Base-by-base conservation (phyloP, 2,888 invertebrate species). In the Drosophila mimica region DNA sequence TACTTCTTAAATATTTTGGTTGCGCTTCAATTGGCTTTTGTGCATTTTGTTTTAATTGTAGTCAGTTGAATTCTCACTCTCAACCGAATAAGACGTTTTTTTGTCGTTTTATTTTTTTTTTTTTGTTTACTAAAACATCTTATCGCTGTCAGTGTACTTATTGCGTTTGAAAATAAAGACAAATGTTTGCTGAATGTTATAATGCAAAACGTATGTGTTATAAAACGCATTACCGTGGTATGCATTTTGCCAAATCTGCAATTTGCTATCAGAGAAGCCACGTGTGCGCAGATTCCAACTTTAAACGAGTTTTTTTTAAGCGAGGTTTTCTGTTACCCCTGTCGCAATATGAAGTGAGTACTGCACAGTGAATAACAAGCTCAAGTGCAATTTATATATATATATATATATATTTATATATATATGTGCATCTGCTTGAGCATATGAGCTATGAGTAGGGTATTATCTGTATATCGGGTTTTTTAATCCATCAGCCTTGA, bases 41-140 rank as follows among this genome's bases (percentile, higher is more conserved):
- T 59, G 66, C 67, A 70, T 66, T 70, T 80, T 63, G 33, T 68
- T 68, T 83, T 73, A 63, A 83, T 86, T 79, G 61, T 69, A 62
- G 78, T 75, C 75, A 83, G 83, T 85, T 81, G 57, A 67, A 72
- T 75, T 83, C 58, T 62, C 59, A 72, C 70, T 64, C 54, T 79
- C 73, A 73, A 62, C 36, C 60, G 72, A 61, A 54, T 53, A 76
- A 61, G 73, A 76, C 79, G 81, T 56, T 53, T 72, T 52, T 25
- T 52, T 25, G 25, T 33, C 38, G 20, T 25, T 7, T 4, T n/a
- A n/a, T n/a, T 53, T 46, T 13, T 30, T 20, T 36, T 17, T 36
- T 13, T 31, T 40, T 7, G 13, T n/a, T 40, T n/a, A 31, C 17
- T n/a, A 20, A 53, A 11, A 8, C 25, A 5, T 9, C 13, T 11